Conservation (phyloP, 2,888 invertebrate species). For the Heliconius ethilla region DNA sequence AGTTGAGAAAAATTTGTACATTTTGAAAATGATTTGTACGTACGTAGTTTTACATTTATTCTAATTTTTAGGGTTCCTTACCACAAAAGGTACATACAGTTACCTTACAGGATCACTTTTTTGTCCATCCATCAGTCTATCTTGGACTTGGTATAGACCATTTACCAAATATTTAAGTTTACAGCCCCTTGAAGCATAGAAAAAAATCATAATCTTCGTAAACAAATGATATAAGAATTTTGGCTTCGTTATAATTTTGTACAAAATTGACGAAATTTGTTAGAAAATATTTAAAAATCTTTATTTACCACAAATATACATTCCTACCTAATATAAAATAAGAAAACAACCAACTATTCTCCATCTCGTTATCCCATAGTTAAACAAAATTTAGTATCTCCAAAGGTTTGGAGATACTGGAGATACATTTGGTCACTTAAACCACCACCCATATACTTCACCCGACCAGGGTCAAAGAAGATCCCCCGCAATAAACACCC, state of each 20-base stretch:
- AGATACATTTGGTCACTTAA: conserved; percentile 13
- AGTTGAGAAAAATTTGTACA: neutral
- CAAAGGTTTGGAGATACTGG: neutral
- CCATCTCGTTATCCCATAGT: neutral
- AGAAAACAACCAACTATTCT: neutral
- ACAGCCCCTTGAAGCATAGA: no score
- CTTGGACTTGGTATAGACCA: no score
- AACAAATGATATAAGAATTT: no score
- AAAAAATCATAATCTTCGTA: no score
- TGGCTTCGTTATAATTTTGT: no score
- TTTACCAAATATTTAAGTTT: no score
- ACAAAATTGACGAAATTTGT: no score
- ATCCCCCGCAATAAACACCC: conserved; percentile 35
- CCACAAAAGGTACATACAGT: no score
- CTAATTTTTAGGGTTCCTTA: neutral
- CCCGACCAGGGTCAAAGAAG: conserved; percentile 34
- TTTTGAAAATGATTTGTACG: neutral
- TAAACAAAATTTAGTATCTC: neutral
- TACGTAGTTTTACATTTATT: neutral
- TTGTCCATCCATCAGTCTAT: no score
- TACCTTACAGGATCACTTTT: no score
- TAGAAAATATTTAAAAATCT: neutral
- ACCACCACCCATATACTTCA: conserved; percentile 26
- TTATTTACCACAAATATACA: neutral
- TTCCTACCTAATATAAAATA: neutral